Evolutionary conservation across 2,888 invertebrate species (phyloP).

Genomic region (Argyra leucocephala): DNA sequence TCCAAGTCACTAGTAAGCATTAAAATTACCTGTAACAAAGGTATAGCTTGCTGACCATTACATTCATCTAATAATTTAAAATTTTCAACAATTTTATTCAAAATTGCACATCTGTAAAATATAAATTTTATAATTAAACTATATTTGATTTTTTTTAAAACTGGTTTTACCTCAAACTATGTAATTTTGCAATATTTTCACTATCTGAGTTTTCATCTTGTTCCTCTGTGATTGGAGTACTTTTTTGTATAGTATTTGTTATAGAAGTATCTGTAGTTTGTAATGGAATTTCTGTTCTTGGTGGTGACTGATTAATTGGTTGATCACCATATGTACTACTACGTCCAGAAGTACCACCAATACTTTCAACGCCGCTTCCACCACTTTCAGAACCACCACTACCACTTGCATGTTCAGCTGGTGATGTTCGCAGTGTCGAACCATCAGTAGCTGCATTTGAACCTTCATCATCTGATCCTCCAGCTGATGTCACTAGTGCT

Average conservation of each 20-base stretch:
- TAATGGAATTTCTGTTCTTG: slow-evolving; percentile 27
- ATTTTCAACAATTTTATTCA: slow-evolving; percentile 68
- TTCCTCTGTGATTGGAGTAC: slow-evolving; percentile 31
- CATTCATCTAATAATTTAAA: slow-evolving; percentile 65
- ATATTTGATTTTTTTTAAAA: not conserved
- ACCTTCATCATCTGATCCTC: slow-evolving; percentile 87
- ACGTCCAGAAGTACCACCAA: slow-evolving; percentile 86
- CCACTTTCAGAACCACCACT: slow-evolving; percentile 77
- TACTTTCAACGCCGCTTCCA: slow-evolving; percentile 84
- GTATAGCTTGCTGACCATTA: slow-evolving; percentile 78
- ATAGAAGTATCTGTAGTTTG: slow-evolving; percentile 22
- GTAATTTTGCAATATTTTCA: slow-evolving; percentile 39
- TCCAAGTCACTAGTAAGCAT: slow-evolving; percentile 86
- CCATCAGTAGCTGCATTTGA: slow-evolving; percentile 93
- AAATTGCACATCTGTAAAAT: slow-evolving; percentile 45
- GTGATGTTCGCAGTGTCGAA: slow-evolving; percentile 77
- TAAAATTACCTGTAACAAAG: slow-evolving; percentile 82
- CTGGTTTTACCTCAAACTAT: slow-evolving; percentile 34
- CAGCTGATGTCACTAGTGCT: slow-evolving; percentile 74
- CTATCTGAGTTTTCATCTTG: slow-evolving; percentile 35
- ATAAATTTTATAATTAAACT: not conserved
- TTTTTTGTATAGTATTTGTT: slow-evolving; percentile 26
- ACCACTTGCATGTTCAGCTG: slow-evolving; percentile 62
- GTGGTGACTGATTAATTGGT: slow-evolving; percentile 37
- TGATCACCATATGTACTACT: slow-evolving; percentile 82